Evolutionary conservation across 2,797 vertebrate species (phyloP).

Genomic region (Denticeps clupeoides): DNA sequence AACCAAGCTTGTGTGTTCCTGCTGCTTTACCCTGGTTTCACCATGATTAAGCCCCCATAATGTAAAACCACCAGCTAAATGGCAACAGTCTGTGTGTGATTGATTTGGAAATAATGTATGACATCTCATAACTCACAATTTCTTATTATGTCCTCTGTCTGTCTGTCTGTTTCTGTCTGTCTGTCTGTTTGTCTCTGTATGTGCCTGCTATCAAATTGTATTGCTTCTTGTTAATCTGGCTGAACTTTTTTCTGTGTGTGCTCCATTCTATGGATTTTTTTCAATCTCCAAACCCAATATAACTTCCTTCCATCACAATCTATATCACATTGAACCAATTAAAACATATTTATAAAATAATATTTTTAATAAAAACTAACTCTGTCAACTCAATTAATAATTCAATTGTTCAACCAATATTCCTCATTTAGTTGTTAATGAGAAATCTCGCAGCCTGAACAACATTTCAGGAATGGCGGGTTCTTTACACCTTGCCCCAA

Average conservation of each 20-base stretch:
- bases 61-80: no score
- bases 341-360: no score
- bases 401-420: not conserved
- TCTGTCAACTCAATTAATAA: not conserved
- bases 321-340: no score
- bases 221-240: conserved; percentile 27
- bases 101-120: conserved; percentile 39
- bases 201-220: conserved; percentile 33
- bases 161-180: conserved; percentile 16
- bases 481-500: conserved; percentile 74
- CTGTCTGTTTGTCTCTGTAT: conserved; percentile 31
- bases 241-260: conserved; percentile 23
- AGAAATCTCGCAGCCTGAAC: conserved; percentile 85
- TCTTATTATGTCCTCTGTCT: conserved; percentile 61
- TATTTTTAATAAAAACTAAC: no score
- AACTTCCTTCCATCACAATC: no score
- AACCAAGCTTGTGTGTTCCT: no score
- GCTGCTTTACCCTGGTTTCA: no score
- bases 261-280: conserved; percentile 11
- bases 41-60: no score
- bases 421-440: conserved; percentile 59
- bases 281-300: no score
- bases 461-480: conserved; percentile 83
- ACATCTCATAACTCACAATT: conserved; percentile 67
- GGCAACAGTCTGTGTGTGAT: conserved; percentile 32